Evolutionary conservation across 2,888 invertebrate species (phyloP), one percentile per base, ranked within the genome.

Genomic region (Noctua janthina): DNA sequence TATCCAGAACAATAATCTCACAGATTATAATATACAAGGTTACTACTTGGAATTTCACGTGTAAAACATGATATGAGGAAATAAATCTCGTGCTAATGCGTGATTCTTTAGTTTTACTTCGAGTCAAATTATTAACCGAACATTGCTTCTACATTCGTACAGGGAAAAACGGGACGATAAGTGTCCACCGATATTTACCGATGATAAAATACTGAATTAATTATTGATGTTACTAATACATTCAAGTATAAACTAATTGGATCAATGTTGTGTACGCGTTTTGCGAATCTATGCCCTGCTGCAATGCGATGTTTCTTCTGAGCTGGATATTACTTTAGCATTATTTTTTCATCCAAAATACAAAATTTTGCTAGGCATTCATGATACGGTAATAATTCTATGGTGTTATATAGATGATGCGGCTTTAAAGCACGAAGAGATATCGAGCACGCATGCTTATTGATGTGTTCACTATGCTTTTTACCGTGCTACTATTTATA

Each of bases 221-320:
- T 80, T 78, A 43, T 46, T 62, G 7, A 64, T 62, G 62, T 35
- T 78, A 29, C 35, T 39, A 8, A 20, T n/a, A 76, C 29, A 15
- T 59, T 83, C n/a, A 67, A 76, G 56, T n/a, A 3, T 68, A 68
- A 46, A 43, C n/a, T 72, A 49, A 76, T 59, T 62, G n/a, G 11
- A 67, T 35, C 23, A 39, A 56, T n/a, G 10, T n/a, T 83, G n/a
- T 75, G 64, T 86, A 46, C 71, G 82, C 72, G 17, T 72, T 62
- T n/a, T 69, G 83, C 83, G 87, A 84, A 46, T 51, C 46, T 70
- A 46, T 76, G 15, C 59, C 59, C 23, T 66, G 35, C 39, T 86
- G 13, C 35, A 39, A 39, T 83, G 87, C 83, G 83, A 84, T 62
- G 20, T 64, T 76, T 64, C 17, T 86, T 35, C 7, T 43, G 29